Conservation (phyloP, 2,797 vertebrate species). For the Cephalopachus bancanus region DNA sequence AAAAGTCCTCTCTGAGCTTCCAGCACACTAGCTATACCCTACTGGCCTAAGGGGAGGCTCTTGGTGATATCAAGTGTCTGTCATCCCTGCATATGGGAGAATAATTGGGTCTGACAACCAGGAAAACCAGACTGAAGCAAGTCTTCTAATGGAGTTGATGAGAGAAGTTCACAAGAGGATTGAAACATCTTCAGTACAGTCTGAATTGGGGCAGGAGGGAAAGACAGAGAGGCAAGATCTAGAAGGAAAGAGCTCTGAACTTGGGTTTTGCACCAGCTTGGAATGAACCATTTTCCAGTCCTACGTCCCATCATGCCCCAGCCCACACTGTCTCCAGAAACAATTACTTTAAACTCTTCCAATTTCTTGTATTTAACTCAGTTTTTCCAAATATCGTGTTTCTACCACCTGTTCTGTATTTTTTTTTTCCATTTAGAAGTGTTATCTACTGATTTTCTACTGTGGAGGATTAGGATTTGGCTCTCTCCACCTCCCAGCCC, state of each 20-base stretch:
- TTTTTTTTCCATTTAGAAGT: background rate
- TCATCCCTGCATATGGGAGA: background rate
- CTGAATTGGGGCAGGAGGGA: background rate
- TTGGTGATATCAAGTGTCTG: background rate
- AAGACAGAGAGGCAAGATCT: background rate
- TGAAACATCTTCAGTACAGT: background rate
- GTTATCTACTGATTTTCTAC: background rate
- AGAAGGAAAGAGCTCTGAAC: background rate
- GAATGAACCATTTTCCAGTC: background rate
- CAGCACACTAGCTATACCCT: background rate
- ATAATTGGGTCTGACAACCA: background rate
- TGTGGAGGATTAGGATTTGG: background rate
- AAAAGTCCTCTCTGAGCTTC: background rate
- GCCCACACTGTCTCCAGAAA: background rate
- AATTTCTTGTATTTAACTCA: background rate
- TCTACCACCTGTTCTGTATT: background rate
- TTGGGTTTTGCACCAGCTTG: background rate
- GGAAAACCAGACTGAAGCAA: background rate
- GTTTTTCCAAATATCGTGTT: background rate
- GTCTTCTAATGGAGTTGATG: no score
- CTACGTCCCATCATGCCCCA: background rate
- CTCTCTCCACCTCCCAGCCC: background rate
- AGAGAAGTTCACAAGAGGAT: background rate
- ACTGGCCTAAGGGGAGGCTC: background rate
- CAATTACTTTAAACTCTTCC: background rate